phyloP scores from a whole-genome alignment of 2,888 invertebrate species.

The Microplitis deprimator region DNA sequence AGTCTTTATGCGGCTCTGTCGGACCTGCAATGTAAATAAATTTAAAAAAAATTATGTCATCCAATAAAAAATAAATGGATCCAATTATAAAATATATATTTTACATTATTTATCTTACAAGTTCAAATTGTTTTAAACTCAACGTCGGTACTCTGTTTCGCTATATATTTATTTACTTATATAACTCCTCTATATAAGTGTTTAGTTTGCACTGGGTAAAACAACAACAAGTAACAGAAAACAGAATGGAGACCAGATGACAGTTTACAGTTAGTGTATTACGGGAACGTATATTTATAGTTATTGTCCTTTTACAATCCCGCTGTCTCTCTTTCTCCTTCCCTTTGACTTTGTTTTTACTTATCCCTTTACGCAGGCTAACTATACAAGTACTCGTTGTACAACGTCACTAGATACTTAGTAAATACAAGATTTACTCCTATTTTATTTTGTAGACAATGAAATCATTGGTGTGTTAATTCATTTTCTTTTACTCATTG shows the following conservation, averaged over 20 bases:
- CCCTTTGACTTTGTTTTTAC: neutral
- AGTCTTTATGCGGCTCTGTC: constrained; percentile 73
- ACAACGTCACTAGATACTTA: neutral
- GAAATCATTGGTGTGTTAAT: neutral
- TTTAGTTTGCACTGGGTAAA: neutral
- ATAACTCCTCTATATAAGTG: neutral
- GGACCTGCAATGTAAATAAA: constrained; percentile 70
- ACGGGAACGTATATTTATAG: neutral
- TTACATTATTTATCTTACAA: too few species aligned
- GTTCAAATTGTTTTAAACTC: too few species aligned
- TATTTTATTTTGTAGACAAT: neutral
- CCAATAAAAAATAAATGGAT: constrained; percentile 4
- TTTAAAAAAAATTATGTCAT: neutral
- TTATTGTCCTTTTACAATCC: neutral
- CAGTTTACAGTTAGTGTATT: neutral
- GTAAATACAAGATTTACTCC: neutral
- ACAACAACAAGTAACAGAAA: neutral
- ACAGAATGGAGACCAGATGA: neutral
- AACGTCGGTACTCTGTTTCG: neutral
- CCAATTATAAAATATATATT: too few species aligned
- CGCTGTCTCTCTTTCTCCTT: neutral
- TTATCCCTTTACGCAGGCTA: neutral
- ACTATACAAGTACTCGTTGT: neutral
- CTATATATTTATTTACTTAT: neutral
- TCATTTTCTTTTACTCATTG: neutral